Evolutionary conservation across 1,140 invertebrate genomes (phyloP).

Genomic region (Acromyrmex heyeri): DNA sequence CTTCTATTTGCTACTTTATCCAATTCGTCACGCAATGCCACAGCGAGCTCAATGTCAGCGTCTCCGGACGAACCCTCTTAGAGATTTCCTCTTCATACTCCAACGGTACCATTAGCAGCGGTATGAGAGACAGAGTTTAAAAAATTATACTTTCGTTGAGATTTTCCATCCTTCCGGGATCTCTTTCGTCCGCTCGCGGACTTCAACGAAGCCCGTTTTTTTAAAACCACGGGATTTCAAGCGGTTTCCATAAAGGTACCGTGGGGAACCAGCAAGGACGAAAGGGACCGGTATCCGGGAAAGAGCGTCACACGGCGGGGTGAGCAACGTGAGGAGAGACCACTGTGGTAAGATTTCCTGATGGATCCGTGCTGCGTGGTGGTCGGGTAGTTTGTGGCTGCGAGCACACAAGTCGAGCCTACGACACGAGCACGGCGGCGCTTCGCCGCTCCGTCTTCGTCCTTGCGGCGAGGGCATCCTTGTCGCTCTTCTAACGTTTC

Average conservation of each 20-base stretch:
- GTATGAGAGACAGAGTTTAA: neutral
- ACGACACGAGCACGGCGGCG: slow-evolving; percentile 73
- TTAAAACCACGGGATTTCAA: neutral
- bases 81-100: slow-evolving; percentile 1
- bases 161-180: neutral
- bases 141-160: neutral
- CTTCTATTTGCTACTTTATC: slow-evolving; percentile 13
- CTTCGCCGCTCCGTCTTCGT: slow-evolving; percentile 72
- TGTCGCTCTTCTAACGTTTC: slow-evolving; percentile 63
- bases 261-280: neutral
- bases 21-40: slow-evolving; percentile 13
- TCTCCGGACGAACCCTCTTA: slow-evolving; percentile 16
- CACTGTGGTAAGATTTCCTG: slow-evolving; percentile 62
- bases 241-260: neutral
- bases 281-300: neutral
- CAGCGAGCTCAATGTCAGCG: neutral
- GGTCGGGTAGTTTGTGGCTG: slow-evolving; percentile 85
- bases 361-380: slow-evolving; percentile 82
- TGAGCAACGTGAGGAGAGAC: slow-evolving; percentile 11
- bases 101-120: slow-evolving; percentile 20
- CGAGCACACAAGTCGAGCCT: slow-evolving; percentile 78
- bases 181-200: neutral
- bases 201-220: neutral
- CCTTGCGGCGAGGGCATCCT: slow-evolving; percentile 64
- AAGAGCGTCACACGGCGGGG: neutral